Base-by-base conservation (phyloP, 1,140 invertebrate genomes). In the Cotesia vestalis region DNA sequence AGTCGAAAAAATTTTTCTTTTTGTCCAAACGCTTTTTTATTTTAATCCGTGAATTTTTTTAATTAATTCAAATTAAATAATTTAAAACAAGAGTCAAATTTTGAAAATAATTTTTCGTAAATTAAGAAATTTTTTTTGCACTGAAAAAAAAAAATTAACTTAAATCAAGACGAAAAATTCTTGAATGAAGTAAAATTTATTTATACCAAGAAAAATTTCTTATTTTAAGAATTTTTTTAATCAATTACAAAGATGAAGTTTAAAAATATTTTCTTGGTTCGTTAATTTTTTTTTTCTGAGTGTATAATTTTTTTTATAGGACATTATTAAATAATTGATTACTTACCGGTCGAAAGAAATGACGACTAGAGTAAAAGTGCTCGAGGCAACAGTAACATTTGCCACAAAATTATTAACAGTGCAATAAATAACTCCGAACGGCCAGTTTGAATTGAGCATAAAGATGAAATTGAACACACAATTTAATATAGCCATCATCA, bases 401-500 rank as follows among this genome's bases (percentile, higher is more conserved):
- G 94, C 94, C 71, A 97, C 93, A 81, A 97, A 97, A 85, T 95
- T 95, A 83, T 94, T 95, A 66, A 96, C 90, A 69, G 92, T 92
- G 83, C 96, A 98, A 84, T 96, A 96, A 69, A 90, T 85, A 1
- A 89, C 86, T 9, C 95, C 96, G 80, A 97, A 97, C 76, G 94
- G 91, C 96, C 96, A 98, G 86, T 95, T 90, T n/a, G 89, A 83
- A 69, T 88, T 89, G 4, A 91, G 87, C 92, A 97, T 95, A 86
- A 94, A 97, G 76, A 93, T 93, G 79, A 95, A 96, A 85, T 96
- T 96, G 85, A 97, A 96, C 72, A 94, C 91, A 75, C 95, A 95
- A 85, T 97, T 98, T 69, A 97, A 88, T 0, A 94, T 91, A 0
- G 96, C 94, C 85, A 96, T 94, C 88, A 97, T 91, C 52, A 95